phyloP scores from a whole-genome alignment of 1,140 invertebrate genomes.

The Leptinotarsa defecta region DNA sequence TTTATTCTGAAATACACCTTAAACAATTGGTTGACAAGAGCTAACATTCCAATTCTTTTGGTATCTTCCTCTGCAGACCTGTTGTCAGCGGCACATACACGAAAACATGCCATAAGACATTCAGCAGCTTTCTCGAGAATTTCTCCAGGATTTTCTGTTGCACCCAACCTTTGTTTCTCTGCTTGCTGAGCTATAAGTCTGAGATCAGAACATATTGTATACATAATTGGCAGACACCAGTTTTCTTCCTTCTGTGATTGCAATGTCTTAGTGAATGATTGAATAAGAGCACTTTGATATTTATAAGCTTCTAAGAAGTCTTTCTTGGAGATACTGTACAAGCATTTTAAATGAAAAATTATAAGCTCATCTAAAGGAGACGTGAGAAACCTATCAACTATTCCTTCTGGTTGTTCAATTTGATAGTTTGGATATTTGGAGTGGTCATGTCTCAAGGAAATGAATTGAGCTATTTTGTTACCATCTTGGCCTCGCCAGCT shows the following conservation, averaged over 20 bases:
- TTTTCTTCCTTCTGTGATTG: conserved; percentile 93
- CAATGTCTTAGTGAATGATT: conserved; percentile 81
- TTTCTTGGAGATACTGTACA: conserved; percentile 66
- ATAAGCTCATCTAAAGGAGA: conserved; percentile 81
- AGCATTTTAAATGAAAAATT: conserved; percentile 75
- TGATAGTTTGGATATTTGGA: conserved; percentile 70
- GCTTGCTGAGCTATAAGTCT: conserved; percentile 77
- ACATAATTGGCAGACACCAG: conserved; percentile 92
- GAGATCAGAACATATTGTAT: conserved; percentile 85
- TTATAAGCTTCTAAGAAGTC: conserved; percentile 79
- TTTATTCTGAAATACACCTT: conserved; percentile 98
- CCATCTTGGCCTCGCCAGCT: conserved; percentile 64
- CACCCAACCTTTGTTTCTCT: conserved; percentile 63
- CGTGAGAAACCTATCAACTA: conserved; percentile 72
- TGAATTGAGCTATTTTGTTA: conserved; percentile 63
- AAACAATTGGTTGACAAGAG: conserved; percentile 94
- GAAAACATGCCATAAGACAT: conserved; percentile 89
- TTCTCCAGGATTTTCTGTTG: conserved; percentile 69
- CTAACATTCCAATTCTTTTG: conserved; percentile 94
- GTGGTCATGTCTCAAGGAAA: conserved; percentile 81
- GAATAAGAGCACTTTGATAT: conserved; percentile 77
- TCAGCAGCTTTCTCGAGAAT: conserved; percentile 93
- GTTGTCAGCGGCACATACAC: conserved; percentile 95
- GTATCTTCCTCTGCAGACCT: conserved; percentile 85
- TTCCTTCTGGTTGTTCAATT: conserved; percentile 68